Percentiles rank a stretch among this genome's conserved stretches.
Conservation (phyloP, 1,140 invertebrate genomes). For the Zaprionus inermis region DNA sequence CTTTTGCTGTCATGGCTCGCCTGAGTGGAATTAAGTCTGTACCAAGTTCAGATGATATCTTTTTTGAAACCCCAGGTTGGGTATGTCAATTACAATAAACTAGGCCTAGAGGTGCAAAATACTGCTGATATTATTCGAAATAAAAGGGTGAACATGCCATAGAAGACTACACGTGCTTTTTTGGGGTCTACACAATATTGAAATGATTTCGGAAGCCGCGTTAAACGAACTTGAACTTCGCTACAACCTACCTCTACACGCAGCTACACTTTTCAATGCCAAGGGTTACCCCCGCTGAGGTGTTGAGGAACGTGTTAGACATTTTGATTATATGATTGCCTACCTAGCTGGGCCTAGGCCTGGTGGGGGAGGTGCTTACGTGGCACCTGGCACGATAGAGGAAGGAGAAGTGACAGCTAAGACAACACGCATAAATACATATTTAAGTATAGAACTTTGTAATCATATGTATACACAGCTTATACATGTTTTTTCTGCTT, state of each 20-base stretch:
- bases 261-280: constrained; percentile 74
- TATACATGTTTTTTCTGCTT: not conserved
- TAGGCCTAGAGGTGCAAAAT: constrained; percentile 8
- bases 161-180: not conserved
- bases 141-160: not conserved
- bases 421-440: not conserved
- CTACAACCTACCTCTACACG: constrained; percentile 1
- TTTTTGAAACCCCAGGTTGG: not conserved
- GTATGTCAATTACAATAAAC: not conserved
- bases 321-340: constrained; percentile 35
- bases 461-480: no score
- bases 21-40: constrained; percentile 33
- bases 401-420: not conserved
- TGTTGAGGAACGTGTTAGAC: constrained; percentile 52
- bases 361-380: constrained; percentile 49
- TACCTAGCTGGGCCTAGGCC: no score
- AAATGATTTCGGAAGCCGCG: constrained; percentile 54
- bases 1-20: constrained; percentile 70
- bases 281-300: constrained; percentile 56
- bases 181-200: not conserved
- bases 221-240: constrained; percentile 78
- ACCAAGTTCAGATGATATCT: not conserved
- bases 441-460: not conserved
- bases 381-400: constrained; percentile 44
- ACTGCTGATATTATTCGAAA: not conserved